These are phyloP conservation scores for Acridotheres tristis DNA, from an alignment of 2,797 vertebrate genomes.

Conservation along the genomic window DNA sequence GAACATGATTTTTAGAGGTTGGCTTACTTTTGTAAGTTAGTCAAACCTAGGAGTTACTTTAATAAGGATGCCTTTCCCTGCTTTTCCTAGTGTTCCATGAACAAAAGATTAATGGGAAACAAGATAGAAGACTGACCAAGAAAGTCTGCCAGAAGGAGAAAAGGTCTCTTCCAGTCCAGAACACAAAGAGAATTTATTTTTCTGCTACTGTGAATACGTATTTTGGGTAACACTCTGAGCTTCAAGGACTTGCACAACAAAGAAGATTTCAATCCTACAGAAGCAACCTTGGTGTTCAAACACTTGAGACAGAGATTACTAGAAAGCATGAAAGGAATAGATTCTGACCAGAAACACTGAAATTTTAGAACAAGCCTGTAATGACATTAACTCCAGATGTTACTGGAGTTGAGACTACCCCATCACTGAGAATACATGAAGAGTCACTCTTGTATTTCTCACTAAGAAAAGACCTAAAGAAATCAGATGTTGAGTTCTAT, in stretches of 20 bases:
- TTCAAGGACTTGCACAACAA: neutral
- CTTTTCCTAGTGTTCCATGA: neutral
- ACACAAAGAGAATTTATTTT: neutral
- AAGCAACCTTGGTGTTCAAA: neutral
- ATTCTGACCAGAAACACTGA: neutral
- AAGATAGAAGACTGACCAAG: neutral
- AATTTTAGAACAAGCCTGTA: neutral
- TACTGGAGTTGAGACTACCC: neutral
- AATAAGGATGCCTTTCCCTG: neutral
- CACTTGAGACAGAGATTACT: neutral
- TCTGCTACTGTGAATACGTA: neutral
- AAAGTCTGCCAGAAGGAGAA: neutral
- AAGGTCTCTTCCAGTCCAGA: neutral
- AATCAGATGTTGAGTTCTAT: neutral
- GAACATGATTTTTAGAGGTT: neutral
- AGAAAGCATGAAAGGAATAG: neutral
- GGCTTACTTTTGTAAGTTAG: neutral
- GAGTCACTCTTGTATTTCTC: neutral
- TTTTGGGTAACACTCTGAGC: neutral
- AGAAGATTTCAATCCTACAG: neutral
- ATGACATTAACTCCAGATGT: neutral
- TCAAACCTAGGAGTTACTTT: neutral
- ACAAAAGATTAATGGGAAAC: neutral
- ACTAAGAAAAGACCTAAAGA: neutral
- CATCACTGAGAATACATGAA: neutral